Base-by-base conservation (phyloP, 1,140 invertebrate genomes). In the Cherax destructor region DNA sequence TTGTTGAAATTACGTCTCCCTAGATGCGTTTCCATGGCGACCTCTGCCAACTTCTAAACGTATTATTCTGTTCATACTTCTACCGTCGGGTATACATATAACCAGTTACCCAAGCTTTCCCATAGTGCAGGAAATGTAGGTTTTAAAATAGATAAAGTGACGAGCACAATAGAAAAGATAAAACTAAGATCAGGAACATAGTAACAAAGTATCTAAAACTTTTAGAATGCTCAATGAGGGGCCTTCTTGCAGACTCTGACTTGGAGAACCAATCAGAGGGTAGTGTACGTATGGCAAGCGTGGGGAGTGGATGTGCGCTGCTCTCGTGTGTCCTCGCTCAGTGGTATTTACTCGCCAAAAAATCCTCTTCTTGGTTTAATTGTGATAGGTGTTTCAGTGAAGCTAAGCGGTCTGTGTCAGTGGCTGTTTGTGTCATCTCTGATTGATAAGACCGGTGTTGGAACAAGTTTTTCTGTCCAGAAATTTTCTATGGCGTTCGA, bases 221-320 rank as follows among this genome's bases (percentile, higher is more conserved):
- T 86, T 86, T 76, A 56, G 41, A 61, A 86, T 52, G 85, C 85
- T 86, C 74, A 72, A n/a, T 86, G 85, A 78, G 85, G 11, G 85
- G 85, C 85, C 74, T 41, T 72, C 59, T 72, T 72, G 49, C 11
- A 49, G 83, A 65, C 41, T 84, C 83, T 7, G 56, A 61, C 72
- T 61, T 50, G 74, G 69, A 72, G 69, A 74, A 86, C 79, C 79
- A 81, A 81, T 81, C 79, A 81, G 50, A 50, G 79, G n/a, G 77
- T 77, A 86, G 85, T 86, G 85, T 86, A 56, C 85, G 76, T 86
- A 78, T 86, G 85, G 74, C 85, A 77, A 41, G 85, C 85, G 85
- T 86, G 85, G 74, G 47, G 85, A 65, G 41, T 24, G 85, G 56
- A 78, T 52, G 85, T 86, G 41, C 74, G 72, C 85, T 50, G 85